Conservation (phyloP, 2,888 invertebrate genomes). For the Cosmia pyralina region DNA sequence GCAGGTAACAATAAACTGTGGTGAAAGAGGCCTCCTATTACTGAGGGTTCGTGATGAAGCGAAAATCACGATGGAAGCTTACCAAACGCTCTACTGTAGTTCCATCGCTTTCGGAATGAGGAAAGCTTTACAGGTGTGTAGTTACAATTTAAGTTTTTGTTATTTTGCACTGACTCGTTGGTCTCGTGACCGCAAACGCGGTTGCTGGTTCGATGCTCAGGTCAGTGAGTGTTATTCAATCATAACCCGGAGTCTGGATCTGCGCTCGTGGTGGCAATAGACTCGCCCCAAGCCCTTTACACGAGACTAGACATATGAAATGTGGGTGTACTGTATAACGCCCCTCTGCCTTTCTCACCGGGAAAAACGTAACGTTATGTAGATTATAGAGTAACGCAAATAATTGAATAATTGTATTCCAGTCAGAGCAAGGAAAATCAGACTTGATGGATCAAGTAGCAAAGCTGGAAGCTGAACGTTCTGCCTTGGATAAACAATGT, state of each 20-base stretch:
- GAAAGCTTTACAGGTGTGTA: slow-evolving; percentile 96
- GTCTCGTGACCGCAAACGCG: no score
- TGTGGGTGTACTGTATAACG: neutral
- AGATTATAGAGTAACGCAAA: neutral
- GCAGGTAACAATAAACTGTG: slow-evolving; percentile 99
- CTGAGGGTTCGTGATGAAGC: slow-evolving; percentile 98
- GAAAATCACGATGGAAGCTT: slow-evolving; percentile 98
- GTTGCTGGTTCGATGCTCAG: neutral
- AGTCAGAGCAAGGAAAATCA: slow-evolving; percentile 97
- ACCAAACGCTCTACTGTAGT: slow-evolving; percentile 98
- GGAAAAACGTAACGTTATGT: neutral
- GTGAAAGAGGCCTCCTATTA: slow-evolving; percentile 97
- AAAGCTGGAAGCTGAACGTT: slow-evolving; percentile 92
- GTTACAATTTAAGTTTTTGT: neutral
- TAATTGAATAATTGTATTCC: neutral
- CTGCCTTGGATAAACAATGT: slow-evolving; percentile 91
- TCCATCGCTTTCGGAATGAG: slow-evolving; percentile 99
- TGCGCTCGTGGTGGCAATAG: neutral
- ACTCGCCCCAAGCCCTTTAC: neutral
- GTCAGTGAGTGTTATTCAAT: neutral
- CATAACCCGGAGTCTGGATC: neutral
- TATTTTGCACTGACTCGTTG: neutral
- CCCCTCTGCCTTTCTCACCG: neutral
- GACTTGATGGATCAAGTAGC: slow-evolving; percentile 94
- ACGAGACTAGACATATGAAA: neutral